These are phyloP conservation scores for Himalopsyche tibetana DNA, from an alignment of 2,888 invertebrate genomes.

Conservation along the genomic window DNA sequence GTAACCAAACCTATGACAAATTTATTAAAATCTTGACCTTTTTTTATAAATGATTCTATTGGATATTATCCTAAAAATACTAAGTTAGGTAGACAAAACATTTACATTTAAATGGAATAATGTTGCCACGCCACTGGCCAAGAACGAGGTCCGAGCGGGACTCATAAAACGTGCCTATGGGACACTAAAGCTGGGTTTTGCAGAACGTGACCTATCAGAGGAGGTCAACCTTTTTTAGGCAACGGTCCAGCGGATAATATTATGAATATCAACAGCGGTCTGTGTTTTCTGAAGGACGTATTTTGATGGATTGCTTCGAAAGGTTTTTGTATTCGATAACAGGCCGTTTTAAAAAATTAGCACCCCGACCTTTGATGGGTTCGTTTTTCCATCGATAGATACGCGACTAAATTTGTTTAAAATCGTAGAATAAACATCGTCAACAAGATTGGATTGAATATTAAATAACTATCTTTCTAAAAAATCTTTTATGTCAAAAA, in stretches of 20 bases:
- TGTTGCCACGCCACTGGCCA: conserved; percentile 11
- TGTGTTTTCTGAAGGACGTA: conserved; percentile 28
- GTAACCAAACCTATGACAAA: too few relatives aligned
- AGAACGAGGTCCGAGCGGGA: conserved; percentile 36
- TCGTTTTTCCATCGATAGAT: background rate
- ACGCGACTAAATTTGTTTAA: too few relatives aligned
- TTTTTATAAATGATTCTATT: too few relatives aligned
- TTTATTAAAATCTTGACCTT: too few relatives aligned
- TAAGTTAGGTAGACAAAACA: background rate
- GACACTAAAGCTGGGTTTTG: conserved; percentile 35
- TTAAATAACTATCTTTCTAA: background rate
- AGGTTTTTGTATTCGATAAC: conserved; percentile 34
- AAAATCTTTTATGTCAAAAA: background rate
- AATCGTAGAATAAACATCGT: background rate
- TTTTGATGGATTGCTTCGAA: conserved; percentile 30
- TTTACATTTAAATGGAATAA: background rate
- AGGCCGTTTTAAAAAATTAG: background rate
- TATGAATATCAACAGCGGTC: conserved; percentile 43
- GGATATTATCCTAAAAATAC: background rate
- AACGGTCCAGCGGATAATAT: conserved; percentile 32
- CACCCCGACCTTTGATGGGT: background rate
- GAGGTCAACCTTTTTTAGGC: conserved; percentile 35
- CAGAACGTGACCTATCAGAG: conserved; percentile 35
- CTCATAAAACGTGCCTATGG: conserved; percentile 42
- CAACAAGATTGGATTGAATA: background rate